Evolutionary conservation across 2,113 vertebrate species (phyloP), one percentile per base, ranked within the genome.

Genomic region (Cryptotis parvus): DNA sequence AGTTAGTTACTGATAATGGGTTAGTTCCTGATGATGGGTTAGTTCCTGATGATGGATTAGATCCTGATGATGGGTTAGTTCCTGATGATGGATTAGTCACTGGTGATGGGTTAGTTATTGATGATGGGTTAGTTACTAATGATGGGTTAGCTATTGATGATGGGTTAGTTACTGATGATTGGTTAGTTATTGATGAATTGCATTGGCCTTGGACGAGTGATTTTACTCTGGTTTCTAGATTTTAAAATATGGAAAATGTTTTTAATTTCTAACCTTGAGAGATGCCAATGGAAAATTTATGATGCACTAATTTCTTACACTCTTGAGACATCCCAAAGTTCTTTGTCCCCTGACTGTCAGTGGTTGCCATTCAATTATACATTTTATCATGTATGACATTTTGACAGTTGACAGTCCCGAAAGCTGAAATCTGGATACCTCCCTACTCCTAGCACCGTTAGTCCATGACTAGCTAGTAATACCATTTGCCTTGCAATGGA

Each of bases 211-310:
- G 16, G 4, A 84, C 31, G 41, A 66, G 14, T 72, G 22, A 74
- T 41, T 84, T 79, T 26, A 70, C 72, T 83, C 29, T 84, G 26
- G 37, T 75, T 80, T 94, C 41, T 83, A 27, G 26, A 41, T 27
- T 10, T 63, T 4, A 14, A 27, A 70, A 55, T n/a, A n/a, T n/a
- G n/a, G 24, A n/a, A 26, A 8, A 39, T 91, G 65, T 14, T n/a
- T 31, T 16, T 58, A 37, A 74, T 80, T 41, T 84, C 39, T 31
- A 41, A 39, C 41, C 86, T 69, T 58, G n/a, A 85, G 66, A 75
- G 11, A 66, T 45, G 3, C 45, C 31, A 58, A 33, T 84, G 65
- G 75, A 22, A 85, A 92, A 63, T 84, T 78, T 81, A 65, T 29
- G 55, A 26, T 37, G 73, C 4, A 65, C 22, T 14, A 35, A 55